Base-by-base conservation (phyloP, 2,888 invertebrate species). In the Stramonita haemastoma region DNA sequence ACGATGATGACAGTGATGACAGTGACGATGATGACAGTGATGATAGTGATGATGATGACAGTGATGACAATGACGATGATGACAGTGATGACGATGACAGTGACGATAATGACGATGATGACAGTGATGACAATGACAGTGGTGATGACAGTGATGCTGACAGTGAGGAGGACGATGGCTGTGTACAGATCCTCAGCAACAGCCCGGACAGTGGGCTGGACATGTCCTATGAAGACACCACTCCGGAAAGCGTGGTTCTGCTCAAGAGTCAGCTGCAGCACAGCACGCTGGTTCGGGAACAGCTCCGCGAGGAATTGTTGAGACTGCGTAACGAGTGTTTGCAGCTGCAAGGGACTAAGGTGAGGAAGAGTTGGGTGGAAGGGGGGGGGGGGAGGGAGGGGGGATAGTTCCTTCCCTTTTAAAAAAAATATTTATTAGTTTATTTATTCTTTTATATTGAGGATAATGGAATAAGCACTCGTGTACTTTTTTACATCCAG, bases 341-440 rank as follows among this genome's bases (percentile, higher is more conserved):
- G 93, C 93, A 94, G 91, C 92, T 95, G 87, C 95, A 95, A 86
- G 95, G 95, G n/a, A 92, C 93, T 22, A 95, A 95, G 94, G 95
- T 95, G 92, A 81, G 91, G 26, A 6, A 22, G 34, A 32, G 34
- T 0, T 4, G 29, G 26, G 70, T n/a, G 0, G 13, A 6, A 15
- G 19, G 60, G 60, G n/a, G 8, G 32, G 11, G 60, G 13, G 11
- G 60, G 13, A 15, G 60, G 79, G 79, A 79, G 19, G 32, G 32
- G 32, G 79, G 60, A 19, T 60, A 19, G 66, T 66, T 46, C 46
- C 46, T 8, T 46, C 46, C 46, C 46, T 46, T 46, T 46, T n/a
- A n/a, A n/a, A n/a, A n/a, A n/a, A n/a, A n/a, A n/a, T n/a, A n/a
- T n/a, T n/a, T n/a, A n/a, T n/a, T n/a, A n/a, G n/a, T n/a, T n/a